These are phyloP conservation scores for Sthenelais limicola DNA, from an alignment of 2,888 invertebrate species.

Conservation along the genomic window DNA sequence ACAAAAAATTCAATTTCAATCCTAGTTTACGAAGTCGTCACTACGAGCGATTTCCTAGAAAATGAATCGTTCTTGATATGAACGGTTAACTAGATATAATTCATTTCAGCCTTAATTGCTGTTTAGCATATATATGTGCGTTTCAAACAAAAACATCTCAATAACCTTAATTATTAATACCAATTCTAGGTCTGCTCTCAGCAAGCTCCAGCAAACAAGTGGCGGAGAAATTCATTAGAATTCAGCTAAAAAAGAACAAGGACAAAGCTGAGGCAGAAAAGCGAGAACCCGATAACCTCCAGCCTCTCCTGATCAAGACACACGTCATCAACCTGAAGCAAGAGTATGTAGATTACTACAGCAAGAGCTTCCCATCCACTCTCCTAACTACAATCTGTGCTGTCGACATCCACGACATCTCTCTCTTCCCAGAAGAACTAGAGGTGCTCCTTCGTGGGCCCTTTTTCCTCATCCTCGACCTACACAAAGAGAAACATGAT, in stretches of 20 bases:
- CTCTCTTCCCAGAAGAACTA: slow-evolving; percentile 47
- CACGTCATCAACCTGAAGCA: slow-evolving; percentile 54
- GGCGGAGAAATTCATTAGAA: background rate
- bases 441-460: slow-evolving; percentile 55
- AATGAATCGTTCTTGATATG: too few species aligned
- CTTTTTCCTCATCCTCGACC: slow-evolving; percentile 51
- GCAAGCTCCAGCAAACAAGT: background rate
- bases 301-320: slow-evolving; percentile 51
- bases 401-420: slow-evolving; percentile 52
- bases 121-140: too few species aligned
- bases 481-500: slow-evolving; percentile 43
- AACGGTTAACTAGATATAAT: too few species aligned
- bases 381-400: slow-evolving; percentile 55
- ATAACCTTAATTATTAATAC: background rate
- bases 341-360: slow-evolving; percentile 50
- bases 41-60: too few species aligned
- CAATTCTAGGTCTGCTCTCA: background rate
- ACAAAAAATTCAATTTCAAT: too few species aligned
- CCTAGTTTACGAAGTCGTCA: too few species aligned
- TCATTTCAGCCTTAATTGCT: too few species aligned
- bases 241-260: too few species aligned
- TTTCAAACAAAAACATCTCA: too few species aligned
- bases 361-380: slow-evolving; percentile 47
- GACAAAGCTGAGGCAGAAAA: background rate
- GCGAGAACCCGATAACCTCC: background rate